Evolutionary conservation across 2,888 invertebrate species (phyloP).

Genomic region (Drosophila pegasa): DNA sequence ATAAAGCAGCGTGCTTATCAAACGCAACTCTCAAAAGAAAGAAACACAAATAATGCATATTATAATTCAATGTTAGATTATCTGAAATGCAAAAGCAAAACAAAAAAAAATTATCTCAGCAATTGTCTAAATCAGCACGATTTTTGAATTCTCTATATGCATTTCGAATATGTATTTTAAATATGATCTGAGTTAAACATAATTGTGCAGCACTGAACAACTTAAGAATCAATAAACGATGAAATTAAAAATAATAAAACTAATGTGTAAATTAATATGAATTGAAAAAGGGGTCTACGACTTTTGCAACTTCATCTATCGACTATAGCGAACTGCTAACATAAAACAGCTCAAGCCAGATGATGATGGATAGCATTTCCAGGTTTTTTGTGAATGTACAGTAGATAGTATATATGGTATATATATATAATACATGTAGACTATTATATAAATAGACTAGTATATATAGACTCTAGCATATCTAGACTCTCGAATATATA

Average conservation of each 20-base stretch:
- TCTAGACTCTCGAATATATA: too few species aligned
- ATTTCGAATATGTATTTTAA: conserved; percentile 42
- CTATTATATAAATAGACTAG: too few species aligned
- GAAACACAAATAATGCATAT: conserved; percentile 37
- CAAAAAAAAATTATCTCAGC: conserved; percentile 25
- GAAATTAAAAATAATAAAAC: conserved; percentile 21
- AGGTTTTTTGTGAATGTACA: too few species aligned
- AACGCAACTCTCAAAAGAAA: conserved; percentile 34
- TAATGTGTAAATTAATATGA: background rate
- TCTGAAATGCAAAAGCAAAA: conserved; percentile 18
- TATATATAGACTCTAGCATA: too few species aligned
- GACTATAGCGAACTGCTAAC: too few species aligned
- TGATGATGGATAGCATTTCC: too few species aligned
- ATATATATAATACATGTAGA: too few species aligned
- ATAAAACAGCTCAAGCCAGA: too few species aligned
- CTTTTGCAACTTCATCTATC: background rate
- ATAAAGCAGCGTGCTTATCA: conserved; percentile 31
- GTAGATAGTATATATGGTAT: too few species aligned
- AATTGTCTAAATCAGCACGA: conserved; percentile 48
- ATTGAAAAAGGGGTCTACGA: too few species aligned
- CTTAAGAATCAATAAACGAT: conserved; percentile 60
- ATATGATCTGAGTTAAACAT: conserved; percentile 45
- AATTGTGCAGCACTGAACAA: conserved; percentile 66
- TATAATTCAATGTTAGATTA: conserved; percentile 42
- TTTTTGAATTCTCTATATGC: conserved; percentile 20